Conservation (phyloP, 2,888 invertebrate genomes). For the Troides helena region DNA sequence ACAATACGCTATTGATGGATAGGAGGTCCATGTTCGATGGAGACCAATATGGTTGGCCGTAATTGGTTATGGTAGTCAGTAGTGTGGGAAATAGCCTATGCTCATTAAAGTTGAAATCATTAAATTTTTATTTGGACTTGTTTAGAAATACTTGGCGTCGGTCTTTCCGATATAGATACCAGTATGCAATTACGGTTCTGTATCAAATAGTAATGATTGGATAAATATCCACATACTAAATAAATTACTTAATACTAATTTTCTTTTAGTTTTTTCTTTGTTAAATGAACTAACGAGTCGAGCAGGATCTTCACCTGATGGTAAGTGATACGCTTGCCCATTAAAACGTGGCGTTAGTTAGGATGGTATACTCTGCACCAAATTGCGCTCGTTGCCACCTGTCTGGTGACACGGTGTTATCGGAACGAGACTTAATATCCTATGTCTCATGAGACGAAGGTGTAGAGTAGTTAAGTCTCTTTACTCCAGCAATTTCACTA, state of each 20-base stretch:
- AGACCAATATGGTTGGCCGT: neutral
- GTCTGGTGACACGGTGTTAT: no score
- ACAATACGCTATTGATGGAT: neutral
- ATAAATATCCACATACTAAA: neutral
- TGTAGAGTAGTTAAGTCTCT: no score
- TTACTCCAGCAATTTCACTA: no score
- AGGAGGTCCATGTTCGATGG: neutral
- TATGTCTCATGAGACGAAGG: no score
- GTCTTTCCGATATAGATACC: neutral
- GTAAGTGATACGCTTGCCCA: no score
- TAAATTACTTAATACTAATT: neutral
- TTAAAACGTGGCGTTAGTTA: no score
- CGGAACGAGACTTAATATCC: no score
- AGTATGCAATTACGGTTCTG: neutral
- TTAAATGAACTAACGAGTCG: no score
- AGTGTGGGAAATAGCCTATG: neutral
- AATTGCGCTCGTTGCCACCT: no score
- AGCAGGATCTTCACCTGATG: no score
- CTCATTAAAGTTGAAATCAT: neutral
- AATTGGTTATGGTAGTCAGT: neutral
- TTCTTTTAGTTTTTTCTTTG: neutral
- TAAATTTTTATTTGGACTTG: neutral
- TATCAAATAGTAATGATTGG: no score
- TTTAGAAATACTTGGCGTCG: neutral
- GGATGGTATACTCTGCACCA: no score